Base-by-base conservation (phyloP, 2,888 invertebrate genomes). In the Pediacus dermestoides region DNA sequence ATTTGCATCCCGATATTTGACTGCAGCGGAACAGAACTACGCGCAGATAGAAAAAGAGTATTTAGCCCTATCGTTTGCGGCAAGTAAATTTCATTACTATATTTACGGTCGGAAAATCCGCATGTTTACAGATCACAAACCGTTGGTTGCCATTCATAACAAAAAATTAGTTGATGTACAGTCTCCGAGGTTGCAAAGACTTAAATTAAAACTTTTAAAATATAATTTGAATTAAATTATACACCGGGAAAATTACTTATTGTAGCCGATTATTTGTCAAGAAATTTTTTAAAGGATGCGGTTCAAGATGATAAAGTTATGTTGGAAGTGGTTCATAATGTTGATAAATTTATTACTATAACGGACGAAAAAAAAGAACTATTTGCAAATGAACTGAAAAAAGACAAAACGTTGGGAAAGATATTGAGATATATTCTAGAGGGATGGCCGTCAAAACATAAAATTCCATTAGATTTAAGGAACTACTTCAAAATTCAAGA, bases 41-140 rank as follows among this genome's bases (percentile, higher is more conserved):
- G 51, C 63, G 2, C 64, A 69, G 50, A 64, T 69, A 4, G 64
- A 68, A 48, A 67, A 66, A 41, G 63, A 68, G 44, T 37, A 61
- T 2, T 44, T 67, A 28, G 62, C 63, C 14, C 57, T 62, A 16
- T 61, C 58, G 46, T 34, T 34, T 34, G 25, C 10, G 3, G 26
- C 10, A 9, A 9, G 13, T 11, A 34, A 34, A 12, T 34, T 34
- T 28, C 34, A 34, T 31, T 34, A 11, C 4, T 34, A 31, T 34
- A 34, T 34, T 6, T 34, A 34, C 11, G 34, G 34, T 4, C n/a
- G 30, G 11, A 16, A 34, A 6, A 14, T 27, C 11, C 22, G 6
- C 3, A 14, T 34, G 4, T 12, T 21, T 12, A 12, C 7, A 7
- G 34, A 34, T 34, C 34, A 34, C 11, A 34, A 34, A 25, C 34